These are phyloP conservation scores for Anser cygnoides DNA, from an alignment of 2,113 vertebrate species.

Conservation along the genomic window DNA sequence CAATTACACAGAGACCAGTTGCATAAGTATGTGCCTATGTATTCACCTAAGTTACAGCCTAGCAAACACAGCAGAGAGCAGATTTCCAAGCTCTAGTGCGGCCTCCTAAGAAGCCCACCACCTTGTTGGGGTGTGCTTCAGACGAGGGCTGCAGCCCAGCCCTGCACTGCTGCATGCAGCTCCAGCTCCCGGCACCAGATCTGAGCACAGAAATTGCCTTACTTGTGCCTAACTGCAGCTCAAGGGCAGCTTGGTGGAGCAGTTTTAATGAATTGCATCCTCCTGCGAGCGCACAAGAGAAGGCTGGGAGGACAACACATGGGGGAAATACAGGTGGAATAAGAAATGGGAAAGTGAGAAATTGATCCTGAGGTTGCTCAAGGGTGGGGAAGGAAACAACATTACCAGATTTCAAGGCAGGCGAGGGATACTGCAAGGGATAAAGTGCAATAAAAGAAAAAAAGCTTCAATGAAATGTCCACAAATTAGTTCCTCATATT, in stretches of 20 bases:
- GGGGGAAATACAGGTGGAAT: background rate
- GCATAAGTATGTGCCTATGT: background rate
- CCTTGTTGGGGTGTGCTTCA: accelerated
- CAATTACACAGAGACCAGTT: too few relatives aligned
- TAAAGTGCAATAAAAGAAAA: background rate
- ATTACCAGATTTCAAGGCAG: background rate
- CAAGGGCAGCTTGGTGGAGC: background rate
- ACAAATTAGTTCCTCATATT: background rate
- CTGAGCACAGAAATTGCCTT: background rate
- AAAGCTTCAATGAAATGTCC: background rate
- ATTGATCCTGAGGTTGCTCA: background rate
- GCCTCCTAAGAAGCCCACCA: too few relatives aligned
- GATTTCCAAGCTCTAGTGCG: background rate
- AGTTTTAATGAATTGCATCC: background rate
- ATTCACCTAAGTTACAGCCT: background rate
- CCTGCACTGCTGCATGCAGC: background rate
- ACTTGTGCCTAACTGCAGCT: background rate
- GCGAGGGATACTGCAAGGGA: background rate
- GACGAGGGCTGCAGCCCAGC: background rate
- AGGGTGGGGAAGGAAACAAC: background rate
- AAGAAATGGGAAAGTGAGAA: background rate
- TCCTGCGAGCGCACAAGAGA: background rate
- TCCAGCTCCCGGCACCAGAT: background rate
- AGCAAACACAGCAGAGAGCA: background rate
- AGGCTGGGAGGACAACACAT: background rate